Evolutionary conservation across 2,797 vertebrate species (phyloP), one percentile per base, ranked within the genome.

Genomic region (Microhierax caerulescens): DNA sequence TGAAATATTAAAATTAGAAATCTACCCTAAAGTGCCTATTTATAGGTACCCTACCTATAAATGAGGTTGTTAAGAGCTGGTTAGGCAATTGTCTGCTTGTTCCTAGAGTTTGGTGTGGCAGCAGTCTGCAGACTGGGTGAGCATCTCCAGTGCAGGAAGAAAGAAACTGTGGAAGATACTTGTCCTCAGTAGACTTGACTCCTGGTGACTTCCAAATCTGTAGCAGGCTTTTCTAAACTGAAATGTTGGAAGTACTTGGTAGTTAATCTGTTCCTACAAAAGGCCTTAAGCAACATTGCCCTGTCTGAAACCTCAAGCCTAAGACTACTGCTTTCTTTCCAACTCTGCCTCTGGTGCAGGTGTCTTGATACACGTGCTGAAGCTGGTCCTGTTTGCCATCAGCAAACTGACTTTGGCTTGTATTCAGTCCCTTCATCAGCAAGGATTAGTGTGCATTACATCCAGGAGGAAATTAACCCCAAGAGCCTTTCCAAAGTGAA

Each of bases 401-500:
- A 90, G 95, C 94, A 95, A 82, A 95, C 85, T 95, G 91, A 87
- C 96, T 97, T 95, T 96, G 94, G 97, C 85, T 93, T 48, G 27
- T 51, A 7, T 88, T 96, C 93, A 95, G 94, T 48, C 76, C 69
- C 78, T 91, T 82, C 93, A 95, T 75, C 95, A 93, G 68, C 83
- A 86, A 67, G 82, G 93, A 94, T 97, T 95, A 96, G 65, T 32
- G 67, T 93, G 80, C 48, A 45, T 78, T 95, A 86, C 74, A 93
- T 90, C 67, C 80, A 96, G 88, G 48, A 91, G 67, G 88, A 97
- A 94, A 82, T 95, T 95, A 97, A 97, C 92, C 93, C 95, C 75
- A 57, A 30, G 88, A 93, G 59, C 59, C 36, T 74, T 97, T 86
- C 90, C 43, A 36, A 37, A 79, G 50, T 50, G 82, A 34, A 67